Conservation (phyloP, 2,888 invertebrate genomes). For the Formica aserva region DNA sequence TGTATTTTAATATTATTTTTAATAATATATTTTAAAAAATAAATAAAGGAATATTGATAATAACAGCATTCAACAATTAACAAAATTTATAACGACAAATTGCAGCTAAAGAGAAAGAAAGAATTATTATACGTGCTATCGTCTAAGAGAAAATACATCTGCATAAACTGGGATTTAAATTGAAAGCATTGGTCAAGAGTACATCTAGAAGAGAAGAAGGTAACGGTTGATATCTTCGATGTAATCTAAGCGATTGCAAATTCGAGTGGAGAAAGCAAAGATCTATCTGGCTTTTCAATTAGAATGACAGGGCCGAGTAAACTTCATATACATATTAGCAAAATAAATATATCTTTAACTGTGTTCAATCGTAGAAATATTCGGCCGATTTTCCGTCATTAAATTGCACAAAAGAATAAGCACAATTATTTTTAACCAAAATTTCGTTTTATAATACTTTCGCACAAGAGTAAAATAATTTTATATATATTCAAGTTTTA, state of each 20-base stretch:
- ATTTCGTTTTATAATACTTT: not conserved
- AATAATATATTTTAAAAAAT: not conserved
- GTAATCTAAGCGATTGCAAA: slow-evolving; percentile 18
- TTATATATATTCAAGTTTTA: not conserved
- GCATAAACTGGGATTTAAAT: slow-evolving; percentile 9
- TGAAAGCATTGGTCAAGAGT: slow-evolving; percentile 12
- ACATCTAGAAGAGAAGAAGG: not conserved
- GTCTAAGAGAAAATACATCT: slow-evolving; percentile 8
- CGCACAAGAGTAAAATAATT: not conserved
- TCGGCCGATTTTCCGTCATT: not conserved
- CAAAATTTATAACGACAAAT: not conserved
- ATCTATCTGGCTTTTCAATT: slow-evolving; percentile 7
- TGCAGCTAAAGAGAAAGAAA: not conserved
- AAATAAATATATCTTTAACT: not conserved
- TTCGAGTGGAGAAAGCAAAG: slow-evolving; percentile 1
- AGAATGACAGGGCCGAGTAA: not conserved
- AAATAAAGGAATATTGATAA: not conserved
- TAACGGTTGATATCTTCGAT: slow-evolving; percentile 23
- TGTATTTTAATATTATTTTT: slow-evolving; percentile 1
- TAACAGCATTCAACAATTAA: not conserved
- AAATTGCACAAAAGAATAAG: not conserved
- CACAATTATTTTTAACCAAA: not conserved
- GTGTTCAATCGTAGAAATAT: not conserved
- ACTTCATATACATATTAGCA: not conserved
- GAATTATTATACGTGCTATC: not conserved